Evolutionary conservation across 1,140 invertebrate genomes (phyloP).

Genomic region (Sitophilus oryzae): DNA sequence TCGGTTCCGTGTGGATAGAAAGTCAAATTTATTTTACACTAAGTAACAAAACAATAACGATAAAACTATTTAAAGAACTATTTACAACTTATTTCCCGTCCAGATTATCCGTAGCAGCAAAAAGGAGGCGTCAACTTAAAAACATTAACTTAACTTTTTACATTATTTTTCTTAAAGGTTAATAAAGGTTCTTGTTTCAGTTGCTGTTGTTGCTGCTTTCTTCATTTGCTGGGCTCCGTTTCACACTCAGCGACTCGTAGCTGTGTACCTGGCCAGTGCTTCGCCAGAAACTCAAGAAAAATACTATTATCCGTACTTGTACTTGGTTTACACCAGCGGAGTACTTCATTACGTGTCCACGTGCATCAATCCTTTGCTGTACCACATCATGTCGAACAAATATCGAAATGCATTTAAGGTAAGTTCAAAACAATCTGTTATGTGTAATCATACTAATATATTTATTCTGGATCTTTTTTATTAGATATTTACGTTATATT

Average conservation of each 20-base stretch:
- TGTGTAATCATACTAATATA: too few relatives aligned
- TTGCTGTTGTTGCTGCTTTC: conserved; percentile 89
- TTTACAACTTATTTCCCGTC: too few relatives aligned
- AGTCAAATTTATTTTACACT: too few relatives aligned
- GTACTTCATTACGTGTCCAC: conserved; percentile 68
- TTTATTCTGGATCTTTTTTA: too few relatives aligned
- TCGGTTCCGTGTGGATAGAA: too few relatives aligned
- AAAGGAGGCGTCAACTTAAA: too few relatives aligned
- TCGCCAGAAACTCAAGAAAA: conserved; percentile 33
- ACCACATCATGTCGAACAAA: conserved; percentile 84
- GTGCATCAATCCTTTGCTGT: conserved; percentile 76
- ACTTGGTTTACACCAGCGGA: conserved; percentile 62
- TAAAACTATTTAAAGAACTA: too few relatives aligned
- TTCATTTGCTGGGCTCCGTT: conserved; percentile 95
- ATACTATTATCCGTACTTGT: conserved; percentile 52
- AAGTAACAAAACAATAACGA: too few relatives aligned
- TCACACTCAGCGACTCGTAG: conserved; percentile 78
- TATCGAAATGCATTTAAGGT: conserved; percentile 80
- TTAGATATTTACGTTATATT: too few relatives aligned
- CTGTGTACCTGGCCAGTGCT: conserved; percentile 53
- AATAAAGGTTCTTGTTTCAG: conserved; percentile 52
- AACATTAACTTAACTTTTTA: conserved; percentile 9
- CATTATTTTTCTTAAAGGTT: conserved; percentile 11
- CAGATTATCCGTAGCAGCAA: too few relatives aligned
- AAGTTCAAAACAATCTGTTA: conserved; percentile 31